phyloP scores from a whole-genome alignment of 2,113 vertebrate species.

The Globicephala melas region DNA sequence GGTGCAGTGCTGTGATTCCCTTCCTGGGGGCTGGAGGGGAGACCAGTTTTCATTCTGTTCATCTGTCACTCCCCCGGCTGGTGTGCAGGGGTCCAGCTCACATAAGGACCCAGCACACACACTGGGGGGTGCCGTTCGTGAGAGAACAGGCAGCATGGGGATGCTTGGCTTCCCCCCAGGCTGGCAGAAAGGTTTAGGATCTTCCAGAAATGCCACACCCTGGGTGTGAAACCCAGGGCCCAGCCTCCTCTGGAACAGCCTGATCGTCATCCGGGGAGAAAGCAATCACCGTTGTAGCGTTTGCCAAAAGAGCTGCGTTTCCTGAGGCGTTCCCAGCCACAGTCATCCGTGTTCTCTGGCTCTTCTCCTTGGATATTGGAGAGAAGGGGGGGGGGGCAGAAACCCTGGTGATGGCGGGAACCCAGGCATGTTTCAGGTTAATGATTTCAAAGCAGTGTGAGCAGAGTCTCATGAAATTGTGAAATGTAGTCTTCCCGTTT shows the following conservation, averaged over 20 bases:
- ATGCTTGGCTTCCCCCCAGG: neutral
- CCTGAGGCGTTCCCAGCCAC: too few species aligned
- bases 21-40: neutral
- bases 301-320: neutral
- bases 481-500: neutral
- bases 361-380: accelerated
- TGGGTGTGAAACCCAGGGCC: neutral
- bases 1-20: neutral
- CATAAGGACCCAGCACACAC: neutral
- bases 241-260: neutral
- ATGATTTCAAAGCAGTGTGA: neutral
- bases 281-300: accelerated
- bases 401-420: neutral
- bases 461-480: neutral
- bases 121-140: accelerated
- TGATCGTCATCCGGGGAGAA: neutral
- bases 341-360: neutral
- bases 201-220: neutral
- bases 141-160: neutral
- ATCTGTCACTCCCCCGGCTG: too few species aligned
- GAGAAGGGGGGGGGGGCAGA: neutral
- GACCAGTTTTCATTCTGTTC: neutral
- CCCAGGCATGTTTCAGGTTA: neutral
- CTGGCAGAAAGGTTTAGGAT: neutral
- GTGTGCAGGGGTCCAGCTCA: neutral